Conservation (phyloP, 2,113 vertebrate species). For the Lontra canadensis region DNA sequence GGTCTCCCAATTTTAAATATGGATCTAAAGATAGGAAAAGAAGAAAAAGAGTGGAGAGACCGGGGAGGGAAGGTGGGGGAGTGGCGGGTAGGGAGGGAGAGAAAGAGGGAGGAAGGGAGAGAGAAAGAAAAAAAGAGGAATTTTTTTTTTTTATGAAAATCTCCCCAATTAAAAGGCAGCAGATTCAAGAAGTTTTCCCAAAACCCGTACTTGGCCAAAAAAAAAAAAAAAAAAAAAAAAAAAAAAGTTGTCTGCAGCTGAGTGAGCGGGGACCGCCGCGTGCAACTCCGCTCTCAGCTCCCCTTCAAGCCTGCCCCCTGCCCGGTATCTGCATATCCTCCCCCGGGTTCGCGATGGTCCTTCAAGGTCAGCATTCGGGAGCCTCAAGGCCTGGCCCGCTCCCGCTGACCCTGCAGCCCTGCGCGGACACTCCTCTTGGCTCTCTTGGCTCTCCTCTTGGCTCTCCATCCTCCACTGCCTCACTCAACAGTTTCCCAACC, state of each 20-base stretch:
- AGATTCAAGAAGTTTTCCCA: background rate
- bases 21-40: background rate
- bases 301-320: background rate
- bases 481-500: background rate
- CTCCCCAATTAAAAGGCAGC: background rate
- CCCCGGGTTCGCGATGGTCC: background rate
- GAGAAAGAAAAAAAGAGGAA: background rate
- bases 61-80: background rate
- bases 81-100: background rate
- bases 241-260: background rate
- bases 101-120: background rate
- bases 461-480: slow-evolving; percentile 23
- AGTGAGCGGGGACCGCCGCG: background rate
- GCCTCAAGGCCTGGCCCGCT: background rate
- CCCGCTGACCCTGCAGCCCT: background rate
- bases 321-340: background rate
- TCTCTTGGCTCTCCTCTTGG: background rate
- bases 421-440: background rate
- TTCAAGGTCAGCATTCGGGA: slow-evolving; percentile 27
- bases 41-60: background rate
- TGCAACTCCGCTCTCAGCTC: background rate
- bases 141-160: background rate
- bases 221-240: background rate
- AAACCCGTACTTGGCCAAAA: background rate
- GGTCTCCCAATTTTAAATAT: background rate